Evolutionary conservation across 2,888 invertebrate species (phyloP).

Genomic region (Laspeyria flexula): DNA sequence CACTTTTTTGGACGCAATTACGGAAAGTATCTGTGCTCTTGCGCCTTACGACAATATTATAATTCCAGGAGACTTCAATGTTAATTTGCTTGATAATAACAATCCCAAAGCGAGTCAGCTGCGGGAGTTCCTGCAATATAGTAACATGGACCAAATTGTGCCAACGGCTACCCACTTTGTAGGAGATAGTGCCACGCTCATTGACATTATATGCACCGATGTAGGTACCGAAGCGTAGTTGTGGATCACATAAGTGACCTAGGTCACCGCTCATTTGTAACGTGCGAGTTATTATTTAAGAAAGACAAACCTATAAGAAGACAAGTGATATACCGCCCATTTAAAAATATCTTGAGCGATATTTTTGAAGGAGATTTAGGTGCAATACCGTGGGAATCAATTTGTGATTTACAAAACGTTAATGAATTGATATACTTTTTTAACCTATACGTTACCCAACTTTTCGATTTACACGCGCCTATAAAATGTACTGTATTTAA

Average conservation of each 20-base stretch:
- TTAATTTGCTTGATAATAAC: background rate
- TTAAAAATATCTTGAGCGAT: background rate
- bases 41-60: background rate
- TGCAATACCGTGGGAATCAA: background rate
- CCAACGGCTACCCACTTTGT: background rate
- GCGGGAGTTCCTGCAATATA: background rate
- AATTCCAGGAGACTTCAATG: background rate
- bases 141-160: background rate
- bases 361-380: background rate
- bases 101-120: background rate
- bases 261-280: background rate
- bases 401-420: background rate
- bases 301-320: background rate
- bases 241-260: slow-evolving; percentile 1
- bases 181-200: background rate
- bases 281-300: background rate
- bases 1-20: background rate
- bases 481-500: background rate
- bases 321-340: background rate
- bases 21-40: background rate
- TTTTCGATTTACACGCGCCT: slow-evolving; percentile 6
- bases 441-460: background rate
- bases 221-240: background rate
- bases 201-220: slow-evolving; percentile 3
- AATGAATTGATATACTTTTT: slow-evolving; percentile 2